phyloP scores from a whole-genome alignment of 1,140 invertebrate genomes.

The Drosophila pandora region DNA sequence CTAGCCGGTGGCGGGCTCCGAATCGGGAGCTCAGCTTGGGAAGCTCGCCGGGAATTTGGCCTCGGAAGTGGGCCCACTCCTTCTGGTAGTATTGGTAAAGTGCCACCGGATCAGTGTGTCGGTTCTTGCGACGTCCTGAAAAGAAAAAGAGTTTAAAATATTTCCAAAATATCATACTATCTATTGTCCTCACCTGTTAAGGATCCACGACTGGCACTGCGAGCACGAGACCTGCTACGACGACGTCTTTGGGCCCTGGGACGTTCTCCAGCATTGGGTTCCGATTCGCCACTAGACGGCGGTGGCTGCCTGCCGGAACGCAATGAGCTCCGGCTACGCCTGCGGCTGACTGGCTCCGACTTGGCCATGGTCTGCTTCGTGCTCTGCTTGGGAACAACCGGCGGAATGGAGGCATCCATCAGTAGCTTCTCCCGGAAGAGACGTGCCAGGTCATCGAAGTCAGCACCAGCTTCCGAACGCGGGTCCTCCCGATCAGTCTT shows the following conservation, averaged over 20 bases:
- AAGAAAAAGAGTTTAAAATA: neutral
- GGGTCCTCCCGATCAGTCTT: slow-evolving; percentile 17
- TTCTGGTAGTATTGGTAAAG: slow-evolving; percentile 90
- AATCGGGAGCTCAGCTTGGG: slow-evolving; percentile 86
- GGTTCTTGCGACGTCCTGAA: slow-evolving; percentile 28
- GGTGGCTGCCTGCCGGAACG: neutral
- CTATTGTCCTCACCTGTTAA: slow-evolving; percentile 15
- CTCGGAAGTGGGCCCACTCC: slow-evolving; percentile 89
- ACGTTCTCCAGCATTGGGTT: neutral
- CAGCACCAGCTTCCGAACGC: slow-evolving; percentile 7
- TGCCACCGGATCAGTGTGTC: slow-evolving; percentile 87
- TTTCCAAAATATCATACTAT: neutral
- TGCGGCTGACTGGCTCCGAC: slow-evolving; percentile 22
- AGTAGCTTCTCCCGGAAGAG: slow-evolving; percentile 50
- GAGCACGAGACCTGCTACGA: slow-evolving; percentile 37
- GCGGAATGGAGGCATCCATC: slow-evolving; percentile 29
- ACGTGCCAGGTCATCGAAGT: slow-evolving; percentile 16
- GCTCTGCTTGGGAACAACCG: neutral
- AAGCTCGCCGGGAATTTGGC: slow-evolving; percentile 88
- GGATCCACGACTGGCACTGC: slow-evolving; percentile 22
- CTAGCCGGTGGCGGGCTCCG: slow-evolving; percentile 86
- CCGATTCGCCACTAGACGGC: slow-evolving; percentile 27
- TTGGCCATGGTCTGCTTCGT: neutral
- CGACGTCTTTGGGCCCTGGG: slow-evolving; percentile 11
- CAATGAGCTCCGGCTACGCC: slow-evolving; percentile 37